Evolutionary conservation across 2,113 vertebrate species (phyloP).

Genomic region (Sturnira hondurensis): DNA sequence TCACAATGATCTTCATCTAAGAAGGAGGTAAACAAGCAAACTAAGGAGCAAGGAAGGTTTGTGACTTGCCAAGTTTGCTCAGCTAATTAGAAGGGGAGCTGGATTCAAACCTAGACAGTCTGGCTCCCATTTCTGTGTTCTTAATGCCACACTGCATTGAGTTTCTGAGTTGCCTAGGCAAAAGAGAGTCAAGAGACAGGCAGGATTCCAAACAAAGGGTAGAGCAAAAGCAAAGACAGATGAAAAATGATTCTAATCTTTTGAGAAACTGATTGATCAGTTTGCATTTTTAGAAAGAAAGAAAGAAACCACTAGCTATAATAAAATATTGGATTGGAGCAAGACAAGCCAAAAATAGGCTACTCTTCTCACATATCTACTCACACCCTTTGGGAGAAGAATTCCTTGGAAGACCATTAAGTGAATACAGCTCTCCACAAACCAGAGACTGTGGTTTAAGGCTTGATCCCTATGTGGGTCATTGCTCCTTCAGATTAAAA

Average conservation of each 20-base stretch:
- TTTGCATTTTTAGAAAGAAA: neutral
- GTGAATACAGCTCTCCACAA: neutral
- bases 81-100: neutral
- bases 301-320: neutral
- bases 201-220: neutral
- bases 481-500: neutral
- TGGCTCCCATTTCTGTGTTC: neutral
- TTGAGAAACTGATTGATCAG: conserved; percentile 10
- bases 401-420: neutral
- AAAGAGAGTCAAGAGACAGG: conserved; percentile 3
- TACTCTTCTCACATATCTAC: neutral
- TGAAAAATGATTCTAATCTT: neutral
- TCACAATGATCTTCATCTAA: neutral
- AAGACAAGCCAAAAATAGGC: neutral
- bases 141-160: neutral
- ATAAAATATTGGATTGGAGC: neutral
- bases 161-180: neutral
- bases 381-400: neutral
- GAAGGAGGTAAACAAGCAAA: neutral
- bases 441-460: neutral
- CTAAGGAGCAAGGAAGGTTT: neutral
- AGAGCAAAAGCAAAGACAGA: neutral
- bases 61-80: neutral
- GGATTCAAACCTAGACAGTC: neutral
- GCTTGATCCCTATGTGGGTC: neutral